These are phyloP conservation scores for Xestia ashworthii DNA, from an alignment of 2,888 invertebrate genomes.

Conservation along the genomic window DNA sequence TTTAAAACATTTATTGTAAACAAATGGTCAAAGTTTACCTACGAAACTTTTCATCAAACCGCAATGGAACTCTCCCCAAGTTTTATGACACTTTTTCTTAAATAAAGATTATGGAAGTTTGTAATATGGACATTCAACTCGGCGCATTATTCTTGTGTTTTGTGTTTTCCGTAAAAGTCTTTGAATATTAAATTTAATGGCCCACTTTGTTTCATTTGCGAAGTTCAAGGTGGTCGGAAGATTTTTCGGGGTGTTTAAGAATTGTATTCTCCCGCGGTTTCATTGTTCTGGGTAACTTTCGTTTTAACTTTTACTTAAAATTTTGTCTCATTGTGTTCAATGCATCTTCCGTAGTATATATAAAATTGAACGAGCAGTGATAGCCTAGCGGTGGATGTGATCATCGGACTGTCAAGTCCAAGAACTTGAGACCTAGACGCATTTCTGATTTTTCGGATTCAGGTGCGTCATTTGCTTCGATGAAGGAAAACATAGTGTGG, in stretches of 20 bases:
- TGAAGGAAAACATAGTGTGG: too few species aligned
- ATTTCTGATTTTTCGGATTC: too few species aligned
- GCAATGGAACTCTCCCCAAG: constrained; percentile 40
- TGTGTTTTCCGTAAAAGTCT: constrained; percentile 41
- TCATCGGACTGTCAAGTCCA: too few species aligned
- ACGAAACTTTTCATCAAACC: constrained; percentile 46
- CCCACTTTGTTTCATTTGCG: constrained; percentile 34
- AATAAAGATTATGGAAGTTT: constrained; percentile 61
- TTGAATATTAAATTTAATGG: constrained; percentile 54
- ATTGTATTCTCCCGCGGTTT: background rate
- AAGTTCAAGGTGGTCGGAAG: constrained; percentile 19
- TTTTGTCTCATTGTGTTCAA: too few species aligned
- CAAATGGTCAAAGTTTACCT: constrained; percentile 43
- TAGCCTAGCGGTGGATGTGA: too few species aligned
- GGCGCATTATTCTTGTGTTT: constrained; percentile 58
- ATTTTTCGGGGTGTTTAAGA: constrained; percentile 15
- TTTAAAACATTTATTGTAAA: constrained; percentile 53
- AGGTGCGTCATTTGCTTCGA: too few species aligned
- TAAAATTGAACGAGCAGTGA: too few species aligned
- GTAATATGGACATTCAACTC: constrained; percentile 59
- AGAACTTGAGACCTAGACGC: too few species aligned
- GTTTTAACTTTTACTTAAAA: too few species aligned
- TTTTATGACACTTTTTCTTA: constrained; percentile 63
- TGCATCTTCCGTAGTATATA: too few species aligned
- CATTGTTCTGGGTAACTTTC: background rate